Percentiles rank a stretch among this genome's conserved stretches.
phyloP scores from a whole-genome alignment of 2,113 vertebrate genomes.

The Pseudonaja textilis region DNA sequence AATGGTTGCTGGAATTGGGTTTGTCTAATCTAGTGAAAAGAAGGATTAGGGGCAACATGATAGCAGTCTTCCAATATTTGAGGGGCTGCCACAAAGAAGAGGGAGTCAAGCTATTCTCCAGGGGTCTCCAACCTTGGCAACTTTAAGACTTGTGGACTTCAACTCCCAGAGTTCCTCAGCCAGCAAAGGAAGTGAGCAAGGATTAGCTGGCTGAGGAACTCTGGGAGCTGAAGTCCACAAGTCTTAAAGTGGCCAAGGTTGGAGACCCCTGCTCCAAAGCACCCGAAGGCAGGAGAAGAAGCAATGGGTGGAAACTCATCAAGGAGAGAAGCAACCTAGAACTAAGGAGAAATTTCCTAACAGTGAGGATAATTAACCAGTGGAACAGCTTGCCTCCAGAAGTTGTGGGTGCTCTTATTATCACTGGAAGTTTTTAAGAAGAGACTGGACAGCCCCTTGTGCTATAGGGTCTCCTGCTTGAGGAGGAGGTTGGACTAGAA shows the following conservation, averaged over 20 bases:
- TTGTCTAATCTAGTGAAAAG: neutral
- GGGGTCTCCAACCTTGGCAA: too few species aligned
- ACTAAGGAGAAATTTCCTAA: too few species aligned
- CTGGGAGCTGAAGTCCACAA: too few species aligned
- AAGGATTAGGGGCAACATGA: too few species aligned
- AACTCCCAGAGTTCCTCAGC: too few species aligned
- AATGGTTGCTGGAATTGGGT: neutral
- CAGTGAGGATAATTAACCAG: too few species aligned
- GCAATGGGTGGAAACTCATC: neutral
- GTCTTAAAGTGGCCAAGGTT: too few species aligned
- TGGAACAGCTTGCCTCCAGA: neutral
- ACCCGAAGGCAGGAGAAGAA: neutral
- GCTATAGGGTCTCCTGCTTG: neutral
- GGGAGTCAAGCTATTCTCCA: neutral
- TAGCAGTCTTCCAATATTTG: too few species aligned
- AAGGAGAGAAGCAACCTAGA: neutral
- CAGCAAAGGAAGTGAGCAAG: too few species aligned
- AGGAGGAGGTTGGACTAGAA: neutral
- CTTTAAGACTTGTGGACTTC: too few species aligned
- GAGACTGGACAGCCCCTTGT: neutral
- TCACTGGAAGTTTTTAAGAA: neutral
- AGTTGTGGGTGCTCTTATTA: neutral
- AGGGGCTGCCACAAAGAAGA: neutral
- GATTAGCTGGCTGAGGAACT: too few species aligned
- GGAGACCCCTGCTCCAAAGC: neutral